Evolutionary conservation across 1,140 invertebrate genomes (phyloP).

Genomic region (Eumaeus atala): DNA sequence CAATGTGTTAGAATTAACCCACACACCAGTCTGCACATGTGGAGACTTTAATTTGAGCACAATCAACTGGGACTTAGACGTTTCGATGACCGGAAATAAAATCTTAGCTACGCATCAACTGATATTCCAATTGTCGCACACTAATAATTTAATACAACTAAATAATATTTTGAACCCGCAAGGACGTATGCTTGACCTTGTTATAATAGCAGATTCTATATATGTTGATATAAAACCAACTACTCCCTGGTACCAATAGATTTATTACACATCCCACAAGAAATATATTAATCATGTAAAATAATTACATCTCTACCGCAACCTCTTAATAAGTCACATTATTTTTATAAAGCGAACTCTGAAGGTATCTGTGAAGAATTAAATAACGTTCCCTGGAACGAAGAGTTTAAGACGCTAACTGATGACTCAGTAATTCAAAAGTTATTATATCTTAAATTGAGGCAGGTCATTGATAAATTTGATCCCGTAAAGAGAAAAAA

Average conservation of each 20-base stretch:
- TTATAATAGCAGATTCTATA: neutral
- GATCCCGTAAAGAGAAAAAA: neutral
- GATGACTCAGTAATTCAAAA: neutral
- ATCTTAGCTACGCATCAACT: neutral
- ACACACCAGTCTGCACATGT: neutral
- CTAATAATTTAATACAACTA: neutral
- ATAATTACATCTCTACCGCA: neutral
- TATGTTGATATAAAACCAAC: neutral
- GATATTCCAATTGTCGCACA: neutral
- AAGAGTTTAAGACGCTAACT: neutral
- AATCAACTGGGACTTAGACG: neutral
- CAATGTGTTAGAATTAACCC: neutral
- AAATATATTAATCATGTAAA: neutral
- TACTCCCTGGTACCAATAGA: neutral
- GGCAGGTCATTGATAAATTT: neutral
- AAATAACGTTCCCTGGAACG: neutral
- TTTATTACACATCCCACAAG: neutral
- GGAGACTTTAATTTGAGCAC: constrained; percentile 6
- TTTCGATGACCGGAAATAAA: neutral
- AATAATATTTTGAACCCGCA: neutral
- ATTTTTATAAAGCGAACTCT: neutral
- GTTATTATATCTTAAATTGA: neutral
- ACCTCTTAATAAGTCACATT: neutral
- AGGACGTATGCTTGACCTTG: neutral
- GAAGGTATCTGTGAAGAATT: neutral